A percentile compares a stretch with the other conserved stretches of the same genome.
Conservation (phyloP, 2,888 invertebrate species). For the Syrphus vitripennis region DNA sequence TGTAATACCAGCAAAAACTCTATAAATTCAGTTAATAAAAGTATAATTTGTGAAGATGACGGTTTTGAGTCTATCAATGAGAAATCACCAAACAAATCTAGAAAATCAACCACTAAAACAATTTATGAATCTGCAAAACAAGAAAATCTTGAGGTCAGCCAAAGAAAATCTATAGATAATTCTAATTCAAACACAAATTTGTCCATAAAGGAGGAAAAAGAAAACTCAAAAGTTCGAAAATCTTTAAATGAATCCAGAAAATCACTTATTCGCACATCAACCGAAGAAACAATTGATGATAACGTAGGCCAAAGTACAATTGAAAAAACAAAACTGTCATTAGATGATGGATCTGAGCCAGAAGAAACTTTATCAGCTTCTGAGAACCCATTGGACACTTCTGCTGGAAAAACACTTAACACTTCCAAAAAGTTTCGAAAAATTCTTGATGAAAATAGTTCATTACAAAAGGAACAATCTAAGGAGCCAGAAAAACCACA, state of each 20-base stretch:
- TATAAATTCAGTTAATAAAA: not conserved
- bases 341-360: not conserved
- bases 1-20: not conserved
- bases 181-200: not conserved
- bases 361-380: constrained; percentile 30
- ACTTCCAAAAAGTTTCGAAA: not conserved
- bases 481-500: no score
- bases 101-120: not conserved
- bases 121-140: not conserved
- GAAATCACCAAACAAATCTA: not conserved
- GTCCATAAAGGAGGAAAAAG: not conserved
- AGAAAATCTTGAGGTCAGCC: not conserved
- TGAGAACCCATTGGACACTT: not conserved
- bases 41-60: not conserved
- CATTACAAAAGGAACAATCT: not conserved
- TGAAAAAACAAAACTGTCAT: constrained; percentile 5
- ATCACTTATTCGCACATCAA: constrained; percentile 1
- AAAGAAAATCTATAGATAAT: not conserved
- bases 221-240: constrained; percentile 41
- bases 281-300: not conserved
- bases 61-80: not conserved
- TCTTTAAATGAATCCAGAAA: constrained; percentile 15
- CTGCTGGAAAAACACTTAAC: not conserved
- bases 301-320: not conserved
- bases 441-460: not conserved